A percentile compares a stretch with the other conserved stretches of the same genome.
Evolutionary conservation across 2,888 invertebrate species (phyloP).

Genomic region (Pinctada fucata): DNA sequence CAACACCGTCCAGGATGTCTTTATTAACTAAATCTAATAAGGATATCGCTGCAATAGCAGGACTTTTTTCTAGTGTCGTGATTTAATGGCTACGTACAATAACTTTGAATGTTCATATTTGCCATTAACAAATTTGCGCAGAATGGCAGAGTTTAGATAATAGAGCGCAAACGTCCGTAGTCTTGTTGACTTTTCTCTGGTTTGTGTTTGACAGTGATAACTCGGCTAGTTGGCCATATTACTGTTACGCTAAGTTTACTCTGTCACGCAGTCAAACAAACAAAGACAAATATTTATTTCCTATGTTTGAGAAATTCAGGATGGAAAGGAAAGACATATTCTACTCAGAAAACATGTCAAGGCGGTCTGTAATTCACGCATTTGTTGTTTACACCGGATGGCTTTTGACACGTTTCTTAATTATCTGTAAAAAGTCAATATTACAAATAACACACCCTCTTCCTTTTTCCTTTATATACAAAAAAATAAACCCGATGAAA

Average conservation of each 20-base stretch:
- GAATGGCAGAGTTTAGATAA: conserved; percentile 25
- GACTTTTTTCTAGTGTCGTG: conserved; percentile 29
- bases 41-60: not conserved
- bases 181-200: conserved; percentile 26
- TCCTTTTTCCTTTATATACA: too few species aligned
- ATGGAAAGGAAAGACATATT: conserved; percentile 18
- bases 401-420: not conserved
- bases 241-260: conserved; percentile 3
- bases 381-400: not conserved
- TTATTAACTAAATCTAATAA: conserved; percentile 33
- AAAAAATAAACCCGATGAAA: too few species aligned
- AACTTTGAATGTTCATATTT: conserved; percentile 37
- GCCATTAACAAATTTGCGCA: conserved; percentile 36
- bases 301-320: not conserved
- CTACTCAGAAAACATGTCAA: conserved; percentile 12
- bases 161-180: conserved; percentile 15
- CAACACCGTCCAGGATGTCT: not conserved
- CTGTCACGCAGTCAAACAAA: conserved; percentile 19
- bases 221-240: conserved; percentile 23
- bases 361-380: conserved; percentile 13
- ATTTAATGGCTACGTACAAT: conserved; percentile 19
- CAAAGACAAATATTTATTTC: conserved; percentile 25
- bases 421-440: not conserved
- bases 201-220: conserved; percentile 26
- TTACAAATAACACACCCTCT: not conserved